Conservation (phyloP, 2,113 vertebrate species). For the Capreolus pygargus region DNA sequence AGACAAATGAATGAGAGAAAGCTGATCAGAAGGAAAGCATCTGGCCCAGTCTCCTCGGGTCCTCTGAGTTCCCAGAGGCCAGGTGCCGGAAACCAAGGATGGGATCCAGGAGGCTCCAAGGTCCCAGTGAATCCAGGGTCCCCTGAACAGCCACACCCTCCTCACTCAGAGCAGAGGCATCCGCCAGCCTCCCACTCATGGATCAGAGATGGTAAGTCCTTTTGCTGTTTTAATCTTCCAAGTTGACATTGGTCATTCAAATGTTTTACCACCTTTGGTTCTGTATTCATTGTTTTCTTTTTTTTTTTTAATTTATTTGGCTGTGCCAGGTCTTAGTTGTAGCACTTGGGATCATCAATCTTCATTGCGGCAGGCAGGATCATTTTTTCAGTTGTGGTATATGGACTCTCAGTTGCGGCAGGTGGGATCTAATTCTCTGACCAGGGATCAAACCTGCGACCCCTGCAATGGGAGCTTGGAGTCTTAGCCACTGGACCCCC, state of each 20-base stretch:
- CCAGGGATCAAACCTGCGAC: not conserved
- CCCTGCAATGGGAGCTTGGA: not conserved
- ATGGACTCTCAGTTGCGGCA: not conserved
- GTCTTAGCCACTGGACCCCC: not conserved
- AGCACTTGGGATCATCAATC: not conserved
- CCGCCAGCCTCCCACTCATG: not conserved
- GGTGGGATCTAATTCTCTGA: not conserved
- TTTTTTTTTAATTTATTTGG: not conserved
- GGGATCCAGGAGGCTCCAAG: not conserved
- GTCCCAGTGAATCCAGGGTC: too few species aligned
- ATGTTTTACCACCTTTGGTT: not conserved
- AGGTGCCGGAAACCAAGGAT: not conserved
- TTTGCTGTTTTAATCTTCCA: not conserved
- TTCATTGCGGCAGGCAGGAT: not conserved
- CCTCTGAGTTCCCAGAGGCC: not conserved
- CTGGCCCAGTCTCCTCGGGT: not conserved
- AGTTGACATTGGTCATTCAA: not conserved
- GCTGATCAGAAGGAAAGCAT: not conserved
- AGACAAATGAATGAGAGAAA: not conserved
- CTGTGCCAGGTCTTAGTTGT: not conserved
- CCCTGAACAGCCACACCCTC: not conserved
- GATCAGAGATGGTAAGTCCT: not conserved
- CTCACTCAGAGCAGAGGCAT: not conserved
- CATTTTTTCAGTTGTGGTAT: not conserved
- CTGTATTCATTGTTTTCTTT: not conserved